A percentile compares a stretch with the other conserved stretches of the same genome.
Evolutionary conservation across 1,140 invertebrate genomes (phyloP).

Genomic region (Temnothorax curvispinosus): DNA sequence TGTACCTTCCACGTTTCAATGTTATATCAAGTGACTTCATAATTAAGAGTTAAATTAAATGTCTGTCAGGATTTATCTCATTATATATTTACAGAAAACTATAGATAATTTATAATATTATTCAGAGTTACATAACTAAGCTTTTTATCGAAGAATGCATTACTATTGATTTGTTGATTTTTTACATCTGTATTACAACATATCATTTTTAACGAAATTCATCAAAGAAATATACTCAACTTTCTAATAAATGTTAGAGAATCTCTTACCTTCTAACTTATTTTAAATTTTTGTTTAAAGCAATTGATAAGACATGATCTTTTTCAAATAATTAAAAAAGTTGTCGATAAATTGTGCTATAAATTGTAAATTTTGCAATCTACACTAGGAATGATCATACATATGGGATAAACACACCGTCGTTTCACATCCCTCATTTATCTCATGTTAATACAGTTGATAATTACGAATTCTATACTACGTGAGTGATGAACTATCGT

Average conservation of each 20-base stretch:
- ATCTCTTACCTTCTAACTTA: background rate
- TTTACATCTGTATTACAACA: background rate
- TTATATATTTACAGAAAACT: background rate
- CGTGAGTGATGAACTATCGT: slow-evolving; percentile 41
- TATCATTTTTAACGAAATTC: background rate
- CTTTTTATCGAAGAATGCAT: background rate
- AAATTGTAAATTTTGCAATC: background rate
- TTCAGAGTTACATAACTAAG: background rate
- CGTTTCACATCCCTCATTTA: slow-evolving; percentile 17
- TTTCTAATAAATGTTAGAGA: background rate
- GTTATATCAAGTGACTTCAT: background rate
- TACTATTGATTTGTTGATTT: background rate
- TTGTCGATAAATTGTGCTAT: background rate
- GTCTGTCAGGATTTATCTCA: background rate
- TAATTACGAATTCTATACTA: slow-evolving; percentile 40
- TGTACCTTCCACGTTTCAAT: background rate
- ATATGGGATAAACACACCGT: background rate
- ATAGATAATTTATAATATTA: background rate
- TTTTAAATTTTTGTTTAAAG: background rate
- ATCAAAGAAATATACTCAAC: background rate
- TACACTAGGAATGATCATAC: background rate
- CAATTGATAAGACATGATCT: background rate
- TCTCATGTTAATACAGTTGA: slow-evolving; percentile 26
- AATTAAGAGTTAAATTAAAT: background rate
- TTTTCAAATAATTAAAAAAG: background rate